Evolutionary conservation across 2,113 vertebrate genomes (phyloP), one percentile per base, ranked within the genome.

Genomic region (Xenotilapia leptura): DNA sequence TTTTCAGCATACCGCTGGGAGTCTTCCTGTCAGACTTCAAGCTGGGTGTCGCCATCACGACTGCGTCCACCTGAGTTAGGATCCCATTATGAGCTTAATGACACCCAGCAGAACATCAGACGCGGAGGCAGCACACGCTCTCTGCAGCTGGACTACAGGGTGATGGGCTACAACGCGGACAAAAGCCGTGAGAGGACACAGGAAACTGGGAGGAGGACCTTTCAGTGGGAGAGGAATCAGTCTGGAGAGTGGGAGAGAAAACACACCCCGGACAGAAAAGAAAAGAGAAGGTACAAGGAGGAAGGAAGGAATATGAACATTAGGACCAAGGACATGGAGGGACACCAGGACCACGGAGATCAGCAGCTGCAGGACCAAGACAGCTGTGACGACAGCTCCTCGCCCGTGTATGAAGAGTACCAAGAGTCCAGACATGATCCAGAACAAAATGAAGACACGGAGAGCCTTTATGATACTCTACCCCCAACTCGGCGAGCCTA

Each of bases 1-100:
- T 60, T 55, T 47, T 53, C 95, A 99, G 98, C 97, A 2, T 98
- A 98, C 92, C 96, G 94, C 4, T 99, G 98, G 98, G 97, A 98
- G 91, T 97, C 98, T 23, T 97, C 97, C 33, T 97, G 98, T 80
- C 99, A 98, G 91, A 97, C 97, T 6, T 97, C 98, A 2, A 97
- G 98, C 85, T 99, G 98, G 98, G 96, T 98, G 96, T 96, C 54
- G 84, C 97, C 90, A 87, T 97, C 92, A 33, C 98, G 84, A 94
- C 97, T 90, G 95, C 97, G 96, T 79, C 97, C 70, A 14, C 90
- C 81, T 13, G 93, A 90, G 82, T 19, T 82, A 17, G 94, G 89
- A 36, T 92, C 93, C 17, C 82, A 86, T 42, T 93, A 47, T 4
- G 85, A 94, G 90, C 80, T 93, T 28, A 86, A 83, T 5, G 89